Base-by-base conservation (phyloP, 2,888 invertebrate species). In the Malthinus seriepunctatus region DNA sequence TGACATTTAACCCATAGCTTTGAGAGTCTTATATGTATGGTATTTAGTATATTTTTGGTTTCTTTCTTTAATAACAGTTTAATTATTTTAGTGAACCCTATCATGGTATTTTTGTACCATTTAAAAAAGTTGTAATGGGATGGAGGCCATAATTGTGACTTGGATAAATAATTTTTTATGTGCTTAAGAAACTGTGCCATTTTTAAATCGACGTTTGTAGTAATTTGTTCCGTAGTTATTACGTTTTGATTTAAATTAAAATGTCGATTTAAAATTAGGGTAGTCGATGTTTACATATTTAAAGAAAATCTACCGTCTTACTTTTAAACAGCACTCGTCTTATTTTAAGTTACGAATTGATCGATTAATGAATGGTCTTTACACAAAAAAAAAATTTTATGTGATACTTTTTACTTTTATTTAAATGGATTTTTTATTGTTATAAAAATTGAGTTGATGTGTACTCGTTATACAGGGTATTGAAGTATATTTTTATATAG, bases 61-160 rank as follows among this genome's bases (percentile, higher is more conserved):
- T n/a, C n/a, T n/a, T n/a, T n/a, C 6, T 3, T 39, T 1, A 9
- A 11, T 23, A 5, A 31, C 3, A 32, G 6, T 9, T 35, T 0
- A 37, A 34, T 63, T 63, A 23, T 70, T 80, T 71, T 66, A 85
- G 90, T 63, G 86, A 88, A 63, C 83, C 86, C 0, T 82, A 84
- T 37, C 84, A 85, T 71, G 87, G 88, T 14, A 80, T 90, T 42
- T 90, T 91, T 72, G 88, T 90, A 56, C 89, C 90, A 47, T 91
- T 90, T 80, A 85, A 86, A 69, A 91, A 91, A 74, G 87, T 91
- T 55, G 88, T 91, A 51, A 88, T 91, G 83, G 90, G 90, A 1
- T 91, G 91, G 91, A 73, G 75, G 63, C 78, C 78, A 57, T 78
- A 76, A 64, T 78, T 32, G 33, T 51, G 51, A 32, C 10, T 23